These are phyloP conservation scores for Drosophila pachea DNA, from an alignment of 1,140 invertebrate species.

Conservation along the genomic window DNA sequence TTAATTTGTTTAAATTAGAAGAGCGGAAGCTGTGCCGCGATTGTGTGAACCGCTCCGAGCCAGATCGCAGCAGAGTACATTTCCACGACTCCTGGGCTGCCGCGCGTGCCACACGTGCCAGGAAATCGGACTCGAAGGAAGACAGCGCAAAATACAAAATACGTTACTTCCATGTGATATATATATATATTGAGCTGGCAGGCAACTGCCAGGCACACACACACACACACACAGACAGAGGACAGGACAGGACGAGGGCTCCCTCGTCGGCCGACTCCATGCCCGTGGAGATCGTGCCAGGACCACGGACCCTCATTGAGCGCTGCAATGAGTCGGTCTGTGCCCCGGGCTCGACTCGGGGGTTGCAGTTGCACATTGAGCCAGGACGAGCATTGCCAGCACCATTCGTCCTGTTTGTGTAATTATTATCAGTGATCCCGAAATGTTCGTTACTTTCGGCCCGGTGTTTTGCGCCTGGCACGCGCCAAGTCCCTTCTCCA, in stretches of 20 bases:
- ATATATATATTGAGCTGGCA: slow-evolving; percentile 36
- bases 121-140: slow-evolving; percentile 46
- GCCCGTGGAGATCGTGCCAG: slow-evolving; percentile 18
- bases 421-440: slow-evolving; percentile 72
- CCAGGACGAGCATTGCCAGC: slow-evolving; percentile 32
- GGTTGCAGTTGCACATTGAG: slow-evolving; percentile 60
- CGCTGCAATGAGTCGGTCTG: slow-evolving; percentile 38
- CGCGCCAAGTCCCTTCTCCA: slow-evolving; percentile 57
- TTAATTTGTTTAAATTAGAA: slow-evolving; percentile 66
- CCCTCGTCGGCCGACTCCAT: slow-evolving; percentile 18
- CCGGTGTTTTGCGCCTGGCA: slow-evolving; percentile 60
- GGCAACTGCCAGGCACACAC: slow-evolving; percentile 9
- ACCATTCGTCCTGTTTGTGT: slow-evolving; percentile 42
- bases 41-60: slow-evolving; percentile 8
- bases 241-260: slow-evolving; percentile 35
- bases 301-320: slow-evolving; percentile 48
- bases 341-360: slow-evolving; percentile 13
- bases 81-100: neutral
- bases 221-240: slow-evolving; percentile 21
- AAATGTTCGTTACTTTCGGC: slow-evolving; percentile 65
- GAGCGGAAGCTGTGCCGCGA: slow-evolving; percentile 47
- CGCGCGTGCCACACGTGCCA: slow-evolving; percentile 58
- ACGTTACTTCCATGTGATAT: slow-evolving; percentile 56
- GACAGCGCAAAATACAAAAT: slow-evolving; percentile 58
- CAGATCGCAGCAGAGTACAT: neutral